Evolutionary conservation across 2,113 vertebrate species (phyloP).

Genomic region (Oreocharis arfaki): DNA sequence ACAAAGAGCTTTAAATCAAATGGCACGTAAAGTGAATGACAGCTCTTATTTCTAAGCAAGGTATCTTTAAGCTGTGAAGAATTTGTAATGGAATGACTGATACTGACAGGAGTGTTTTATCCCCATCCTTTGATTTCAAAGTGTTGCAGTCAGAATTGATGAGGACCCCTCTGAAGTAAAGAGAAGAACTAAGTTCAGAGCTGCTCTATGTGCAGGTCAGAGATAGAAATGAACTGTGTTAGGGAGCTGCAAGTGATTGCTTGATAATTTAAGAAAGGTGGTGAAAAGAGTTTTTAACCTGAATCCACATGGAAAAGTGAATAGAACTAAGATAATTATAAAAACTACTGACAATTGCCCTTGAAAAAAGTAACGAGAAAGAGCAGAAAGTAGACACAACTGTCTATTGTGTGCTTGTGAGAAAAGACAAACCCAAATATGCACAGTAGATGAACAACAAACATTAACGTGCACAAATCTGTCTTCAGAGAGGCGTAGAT

Average conservation of each 20-base stretch:
- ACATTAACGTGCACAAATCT: background rate
- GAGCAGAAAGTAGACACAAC: background rate
- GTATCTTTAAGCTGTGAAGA: background rate
- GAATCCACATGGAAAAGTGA: background rate
- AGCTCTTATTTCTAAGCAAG: background rate
- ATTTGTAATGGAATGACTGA: background rate
- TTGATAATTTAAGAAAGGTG: background rate
- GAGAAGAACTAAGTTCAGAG: background rate
- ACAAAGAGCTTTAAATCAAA: background rate
- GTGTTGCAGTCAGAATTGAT: background rate
- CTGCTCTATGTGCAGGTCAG: background rate
- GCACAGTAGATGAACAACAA: background rate
- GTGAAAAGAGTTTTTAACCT: background rate
- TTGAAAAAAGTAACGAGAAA: background rate
- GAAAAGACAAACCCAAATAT: background rate
- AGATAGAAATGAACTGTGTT: background rate
- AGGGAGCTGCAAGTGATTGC: background rate
- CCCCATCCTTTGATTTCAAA: background rate
- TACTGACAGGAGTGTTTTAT: background rate
- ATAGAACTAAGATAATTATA: background rate
- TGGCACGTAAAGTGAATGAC: background rate
- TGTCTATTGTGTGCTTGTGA: background rate
- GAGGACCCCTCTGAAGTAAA: background rate
- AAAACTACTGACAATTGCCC: background rate
- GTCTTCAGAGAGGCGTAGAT: background rate